phyloP scores from a whole-genome alignment of 2,113 vertebrate genomes.

The Tachysurus vachellii region DNA sequence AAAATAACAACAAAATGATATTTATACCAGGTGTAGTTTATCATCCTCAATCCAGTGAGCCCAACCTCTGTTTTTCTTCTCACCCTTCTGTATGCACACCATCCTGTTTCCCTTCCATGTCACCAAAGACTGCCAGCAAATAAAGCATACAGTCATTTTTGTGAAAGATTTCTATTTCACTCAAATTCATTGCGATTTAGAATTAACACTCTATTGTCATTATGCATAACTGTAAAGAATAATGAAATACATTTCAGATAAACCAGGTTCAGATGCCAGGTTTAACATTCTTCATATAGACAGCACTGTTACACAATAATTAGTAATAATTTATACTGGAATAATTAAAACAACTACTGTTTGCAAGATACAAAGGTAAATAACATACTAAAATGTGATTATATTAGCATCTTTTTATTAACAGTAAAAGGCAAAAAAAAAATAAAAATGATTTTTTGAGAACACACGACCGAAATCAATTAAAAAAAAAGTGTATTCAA shows the following conservation, averaged over 20 bases:
- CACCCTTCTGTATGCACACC: constrained; percentile 82
- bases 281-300: background rate
- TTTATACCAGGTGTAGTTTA: constrained; percentile 82
- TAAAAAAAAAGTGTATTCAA: background rate
- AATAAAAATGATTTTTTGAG: background rate
- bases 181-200: background rate
- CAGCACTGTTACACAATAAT: background rate
- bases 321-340: background rate
- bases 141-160: background rate
- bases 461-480: background rate
- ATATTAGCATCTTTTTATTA: background rate
- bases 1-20: background rate
- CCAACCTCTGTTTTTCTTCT: constrained; percentile 88
- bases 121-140: constrained; percentile 76
- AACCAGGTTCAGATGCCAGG: background rate
- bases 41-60: constrained; percentile 86
- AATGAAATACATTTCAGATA: background rate
- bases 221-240: background rate
- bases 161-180: background rate
- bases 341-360: background rate
- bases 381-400: background rate
- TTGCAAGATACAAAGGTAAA: background rate
- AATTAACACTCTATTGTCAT: background rate
- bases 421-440: background rate
- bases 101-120: constrained; percentile 82